Evolutionary conservation across 2,888 invertebrate species (phyloP).

Genomic region (Ornithoptera alexandrae): DNA sequence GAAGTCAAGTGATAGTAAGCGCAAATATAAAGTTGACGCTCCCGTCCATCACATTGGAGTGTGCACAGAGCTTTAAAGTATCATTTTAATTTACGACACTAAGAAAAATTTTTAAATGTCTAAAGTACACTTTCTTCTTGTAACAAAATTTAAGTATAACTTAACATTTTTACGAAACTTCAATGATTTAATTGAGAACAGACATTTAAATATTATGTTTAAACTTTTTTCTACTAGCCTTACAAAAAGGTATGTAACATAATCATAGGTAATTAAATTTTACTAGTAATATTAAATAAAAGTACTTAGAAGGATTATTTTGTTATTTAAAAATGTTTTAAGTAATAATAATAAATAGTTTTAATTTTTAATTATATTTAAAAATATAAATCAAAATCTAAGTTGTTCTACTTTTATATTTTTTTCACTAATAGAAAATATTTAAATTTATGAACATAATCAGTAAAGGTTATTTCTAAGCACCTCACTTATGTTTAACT

Average conservation of each 20-base stretch:
- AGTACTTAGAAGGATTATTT: too few relatives aligned
- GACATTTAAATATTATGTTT: too few relatives aligned
- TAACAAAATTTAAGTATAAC: background rate
- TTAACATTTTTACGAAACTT: background rate
- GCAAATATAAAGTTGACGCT: slow-evolving; percentile 66
- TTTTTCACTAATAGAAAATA: too few relatives aligned
- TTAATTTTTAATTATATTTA: too few relatives aligned
- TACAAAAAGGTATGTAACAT: too few relatives aligned
- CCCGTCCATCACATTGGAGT: slow-evolving; percentile 51
- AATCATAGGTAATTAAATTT: too few relatives aligned
- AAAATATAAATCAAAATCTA: too few relatives aligned
- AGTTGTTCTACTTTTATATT: too few relatives aligned
- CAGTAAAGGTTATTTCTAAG: background rate
- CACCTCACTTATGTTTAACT: background rate
- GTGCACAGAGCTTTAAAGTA: slow-evolving; percentile 31
- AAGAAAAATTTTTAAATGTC: slow-evolving; percentile 22
- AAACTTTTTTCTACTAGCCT: too few relatives aligned
- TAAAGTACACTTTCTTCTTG: background rate
- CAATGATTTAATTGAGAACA: background rate
- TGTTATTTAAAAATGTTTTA: too few relatives aligned
- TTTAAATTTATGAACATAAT: background rate
- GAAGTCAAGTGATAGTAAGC: slow-evolving; percentile 63
- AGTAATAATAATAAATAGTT: too few relatives aligned
- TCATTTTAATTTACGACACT: slow-evolving; percentile 28
- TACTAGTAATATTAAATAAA: too few relatives aligned